Evolutionary conservation across 1,140 invertebrate genomes (phyloP), one percentile per base, ranked within the genome.

Genomic region (Macrocentrus cingulum): DNA sequence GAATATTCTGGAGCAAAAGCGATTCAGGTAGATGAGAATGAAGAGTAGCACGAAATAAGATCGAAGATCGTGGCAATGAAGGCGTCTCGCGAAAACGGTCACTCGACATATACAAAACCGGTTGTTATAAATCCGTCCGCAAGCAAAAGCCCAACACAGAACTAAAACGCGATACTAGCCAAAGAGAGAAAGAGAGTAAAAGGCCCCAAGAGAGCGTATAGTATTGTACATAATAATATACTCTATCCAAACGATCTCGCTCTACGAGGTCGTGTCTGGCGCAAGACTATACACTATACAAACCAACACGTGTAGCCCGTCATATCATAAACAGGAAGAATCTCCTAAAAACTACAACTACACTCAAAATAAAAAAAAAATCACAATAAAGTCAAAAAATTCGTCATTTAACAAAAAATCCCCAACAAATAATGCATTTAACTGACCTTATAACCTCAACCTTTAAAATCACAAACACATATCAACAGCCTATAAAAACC

Each of bases 71-170:
- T 50, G 25, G 18, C 22, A 29, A 50, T 50, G 25, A 50, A 50
- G 25, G 19, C 19, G 4, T 51, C 25, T 51, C 29, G n/a, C 25
- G 22, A 32, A 32, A 36, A 51, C 22, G 29, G 29, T 32, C 25
- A 51, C 25, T 19, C 25, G 25, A 22, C 20, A 36, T n/a, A n/a
- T 16, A 34, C 6, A 4, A 51, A 51, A 51, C 48, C 48, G 48
- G 48, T 51, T 51, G 48, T 51, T 51, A 51, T 51, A 51, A 51
- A 51, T 51, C 48, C 48, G 16, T 51, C 29, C n/a, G n/a, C n/a
- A n/a, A n/a, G n/a, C n/a, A n/a, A n/a, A n/a, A n/a, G n/a, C n/a
- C n/a, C n/a, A n/a, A n/a, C n/a, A n/a, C n/a, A n/a, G n/a, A n/a
- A n/a, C n/a, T n/a, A n/a, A n/a, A n/a, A n/a, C n/a, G n/a, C n/a